Evolutionary conservation across 2,888 invertebrate genomes (phyloP), one percentile per base, ranked within the genome.

Genomic region (Campaea margaritaria): DNA sequence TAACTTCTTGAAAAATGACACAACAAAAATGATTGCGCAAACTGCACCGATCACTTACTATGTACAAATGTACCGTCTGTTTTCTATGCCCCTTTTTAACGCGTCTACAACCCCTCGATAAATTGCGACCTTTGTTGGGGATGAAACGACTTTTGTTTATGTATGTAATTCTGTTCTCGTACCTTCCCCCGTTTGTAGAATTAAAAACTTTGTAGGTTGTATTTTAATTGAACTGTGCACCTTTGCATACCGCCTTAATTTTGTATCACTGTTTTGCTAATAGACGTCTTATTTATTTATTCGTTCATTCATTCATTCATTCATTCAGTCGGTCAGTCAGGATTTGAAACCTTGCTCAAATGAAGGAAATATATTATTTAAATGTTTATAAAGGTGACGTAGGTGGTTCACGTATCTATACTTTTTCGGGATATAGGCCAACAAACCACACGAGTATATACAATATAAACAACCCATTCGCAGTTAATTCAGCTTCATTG

Each of bases 401-500:
- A n/a, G n/a, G n/a, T n/a, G n/a, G n/a, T n/a, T n/a, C n/a, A n/a
- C n/a, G n/a, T n/a, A n/a, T 5, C 21, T 5, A 21, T 21, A 21
- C 21, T 5, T 21, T 21, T 21, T 21, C 21, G 21, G 21, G 21
- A 21, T 21, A 21, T 21, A 21, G 21, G 21, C 21, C 21, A 21
- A 21, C 21, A 2, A 21, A 21, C 21, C 21, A 21, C n/a, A n/a
- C n/a, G n/a, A n/a, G n/a, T 21, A 21, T 21, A 21, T 5, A 5
- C 2, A 5, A 21, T 5, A 21, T 21, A 21, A 21, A 72, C 74
- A 61, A 61, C 60, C 55, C 60, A 82, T 81, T 75, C 71, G 45
- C 72, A 76, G 81, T 86, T 87, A 86, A 89, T 87, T 85, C 81
- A 65, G 78, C 73, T 78, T 78, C 81, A 85, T 85, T 82, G 81